Base-by-base conservation (phyloP, 1,140 invertebrate species). In the Drosophila bifasciata region DNA sequence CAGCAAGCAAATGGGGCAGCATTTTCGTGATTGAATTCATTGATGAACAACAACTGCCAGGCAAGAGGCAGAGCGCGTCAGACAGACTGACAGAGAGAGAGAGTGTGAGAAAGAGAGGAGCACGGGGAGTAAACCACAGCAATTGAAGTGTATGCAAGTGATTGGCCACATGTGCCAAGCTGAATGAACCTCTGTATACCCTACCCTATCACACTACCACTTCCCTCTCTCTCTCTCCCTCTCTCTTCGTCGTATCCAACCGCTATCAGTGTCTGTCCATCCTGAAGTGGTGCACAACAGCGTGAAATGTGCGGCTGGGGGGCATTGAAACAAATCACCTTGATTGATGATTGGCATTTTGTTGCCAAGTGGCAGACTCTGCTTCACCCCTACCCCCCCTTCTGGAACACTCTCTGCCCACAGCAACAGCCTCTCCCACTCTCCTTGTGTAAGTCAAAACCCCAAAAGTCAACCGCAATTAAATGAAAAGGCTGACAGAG, bases 11-110 rank as follows among this genome's bases (percentile, higher is more conserved):
- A 76, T 60, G 50, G 72, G 55, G 43, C 76, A 86, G 79, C 69
- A 80, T 88, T 81, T 86, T 81, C 83, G 74, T 86, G 83, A 86
- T 86, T 86, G 83, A 86, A 88, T 86, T 88, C 81, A 86, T 86
- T 88, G 81, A 78, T 81, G 78, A 86, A 81, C 81, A 85, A 80
- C 81, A 79, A 67, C 64, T 60, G 39, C 40, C 41, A 5, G 41
- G 4, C 21, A 32, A 23, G 2, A 32, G 7, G 32, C 16, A 44
- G 23, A n/a, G 23, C 16, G 32, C 8, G 9, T n/a, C 1, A 11
- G 19, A 28, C 23, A 19, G 8, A n/a, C 15, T 11, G 13, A 23
- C 17, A 15, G n/a, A 16, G 21, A 25, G 32, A 32, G n/a, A 21
- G 36, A n/a, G n/a, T n/a, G n/a, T n/a, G n/a, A n/a, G n/a, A n/a